Percentiles rank a stretch among this genome's conserved stretches.
These are phyloP conservation scores for Xylophagus ater DNA, from an alignment of 2,888 invertebrate genomes.

Conservation along the genomic window DNA sequence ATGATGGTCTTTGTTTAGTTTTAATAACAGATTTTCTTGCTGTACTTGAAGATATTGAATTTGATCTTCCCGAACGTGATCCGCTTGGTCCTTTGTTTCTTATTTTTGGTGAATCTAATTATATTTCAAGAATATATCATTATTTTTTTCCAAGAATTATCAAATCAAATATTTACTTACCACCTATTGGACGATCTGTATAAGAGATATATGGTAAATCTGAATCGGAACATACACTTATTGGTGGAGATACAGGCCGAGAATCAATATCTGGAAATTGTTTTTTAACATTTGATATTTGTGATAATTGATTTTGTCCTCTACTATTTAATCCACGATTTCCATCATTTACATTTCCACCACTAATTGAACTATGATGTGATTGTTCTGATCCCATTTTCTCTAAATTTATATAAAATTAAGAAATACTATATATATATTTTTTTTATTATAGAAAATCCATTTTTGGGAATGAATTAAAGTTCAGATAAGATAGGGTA, in stretches of 20 bases:
- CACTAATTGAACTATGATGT: conserved; percentile 33
- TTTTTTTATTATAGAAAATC: too few relatives aligned
- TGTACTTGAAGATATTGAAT: conserved; percentile 13
- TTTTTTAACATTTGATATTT: too few relatives aligned
- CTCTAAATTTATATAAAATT: not conserved
- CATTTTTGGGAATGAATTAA: too few relatives aligned
- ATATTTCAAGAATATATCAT: conserved; percentile 2
- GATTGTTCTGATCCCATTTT: conserved; percentile 55
- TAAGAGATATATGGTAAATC: conserved; percentile 87
- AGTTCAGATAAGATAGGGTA: too few relatives aligned
- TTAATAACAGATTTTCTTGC: conserved; percentile 8
- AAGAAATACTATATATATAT: too few relatives aligned
- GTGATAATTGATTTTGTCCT: too few relatives aligned
- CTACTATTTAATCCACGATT: too few relatives aligned
- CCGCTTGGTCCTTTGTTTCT: conserved; percentile 42
- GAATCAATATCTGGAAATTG: conserved; percentile 28
- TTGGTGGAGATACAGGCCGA: conserved; percentile 66
- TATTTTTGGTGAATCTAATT: conserved; percentile 68
- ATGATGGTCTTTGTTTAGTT: conserved; percentile 39
- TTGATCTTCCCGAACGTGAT: conserved; percentile 15
- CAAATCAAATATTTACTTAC: conserved; percentile 32
- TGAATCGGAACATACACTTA: conserved; percentile 79
- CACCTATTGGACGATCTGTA: conserved; percentile 79
- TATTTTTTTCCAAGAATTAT: not conserved
- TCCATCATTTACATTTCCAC: not conserved